Base-by-base conservation (phyloP, 2,113 vertebrate species). In the Apus apus region DNA sequence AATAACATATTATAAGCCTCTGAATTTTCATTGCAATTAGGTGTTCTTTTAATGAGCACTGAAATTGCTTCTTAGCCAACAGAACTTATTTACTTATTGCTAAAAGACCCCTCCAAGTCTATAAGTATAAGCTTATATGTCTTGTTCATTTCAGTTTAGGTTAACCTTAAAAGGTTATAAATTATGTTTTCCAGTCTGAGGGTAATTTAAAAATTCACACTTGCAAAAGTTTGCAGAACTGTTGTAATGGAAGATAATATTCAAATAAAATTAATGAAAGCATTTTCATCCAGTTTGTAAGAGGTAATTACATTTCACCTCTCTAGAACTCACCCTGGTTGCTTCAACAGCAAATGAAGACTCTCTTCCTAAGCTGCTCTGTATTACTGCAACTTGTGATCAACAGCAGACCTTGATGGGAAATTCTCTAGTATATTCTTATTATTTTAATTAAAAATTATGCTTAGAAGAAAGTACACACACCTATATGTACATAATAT, bases 231-330 rank as follows among this genome's bases (percentile, higher is more conserved):
- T 58, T 91, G 36, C 73, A 61, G 51, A 79, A 32, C 10, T 83
- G 10, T 72, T 87, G n/a, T 72, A 93, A 78, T 66, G 30, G 78
- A 89, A 86, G 72, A 38, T 72, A 87, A 87, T 72, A 67, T 67
- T 64, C 10, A 91, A 84, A 72, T 46, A 3, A 87, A 92, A 90
- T 80, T 86, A 89, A 87, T 87, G 66, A 93, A 96, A 94, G 3
- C 34, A 84, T 72, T 79, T n/a, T 90, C 94, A 72, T 36, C 32
- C 26, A 26, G 26, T 93, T 94, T 85, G 48, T 60, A 85, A 89
- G 60, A 84, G 21, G 34, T 56, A 94, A 87, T 85, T 94, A 51
- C 8, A 64, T 92, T 92, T 93, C 78, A 85, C 43, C 36, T 90
- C 29, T 60, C 62, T 93, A 87, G 93, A 96, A 89, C 68, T 9